phyloP scores from a whole-genome alignment of 2,888 invertebrate species.

The Caenorhabditis sulstoni region DNA sequence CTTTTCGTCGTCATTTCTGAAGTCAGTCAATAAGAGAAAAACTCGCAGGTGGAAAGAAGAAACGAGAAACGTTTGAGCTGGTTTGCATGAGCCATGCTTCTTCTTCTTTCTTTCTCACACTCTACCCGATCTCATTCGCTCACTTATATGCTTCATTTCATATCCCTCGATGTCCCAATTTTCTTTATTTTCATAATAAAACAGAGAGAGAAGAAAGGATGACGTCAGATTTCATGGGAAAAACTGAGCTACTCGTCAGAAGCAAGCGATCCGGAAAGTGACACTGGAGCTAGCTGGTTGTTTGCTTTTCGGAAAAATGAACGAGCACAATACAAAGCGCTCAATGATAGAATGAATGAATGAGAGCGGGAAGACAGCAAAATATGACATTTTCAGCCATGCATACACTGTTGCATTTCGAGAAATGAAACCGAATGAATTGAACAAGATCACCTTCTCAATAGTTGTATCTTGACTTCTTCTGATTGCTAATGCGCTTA shows the following conservation, averaged over 20 bases:
- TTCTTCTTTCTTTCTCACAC: not conserved
- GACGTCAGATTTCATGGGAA: slow-evolving; percentile 10
- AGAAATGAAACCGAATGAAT: too few species aligned
- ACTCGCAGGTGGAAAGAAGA: slow-evolving; percentile 8
- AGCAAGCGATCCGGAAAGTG: slow-evolving; percentile 35
- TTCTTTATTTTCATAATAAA: slow-evolving; percentile 3
- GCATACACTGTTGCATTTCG: slow-evolving; percentile 17
- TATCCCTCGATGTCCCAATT: not conserved
- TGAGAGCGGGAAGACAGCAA: slow-evolving; percentile 3
- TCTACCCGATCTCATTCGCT: not conserved
- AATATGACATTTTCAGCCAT: slow-evolving; percentile 27
- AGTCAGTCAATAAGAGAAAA: slow-evolving; percentile 5
- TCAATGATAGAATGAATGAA: not conserved
- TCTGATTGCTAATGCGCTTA: too few species aligned
- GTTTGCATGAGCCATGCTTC: slow-evolving; percentile 33
- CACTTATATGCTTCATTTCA: slow-evolving; percentile 23
- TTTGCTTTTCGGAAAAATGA: slow-evolving; percentile 22
- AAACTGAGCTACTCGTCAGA: not conserved
- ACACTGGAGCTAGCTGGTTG: slow-evolving; percentile 19
- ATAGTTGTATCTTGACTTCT: too few species aligned
- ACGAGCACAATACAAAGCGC: slow-evolving; percentile 7
- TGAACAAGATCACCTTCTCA: too few species aligned
- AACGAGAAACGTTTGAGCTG: slow-evolving; percentile 23
- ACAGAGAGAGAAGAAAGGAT: slow-evolving; percentile 14
- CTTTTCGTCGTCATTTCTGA: slow-evolving; percentile 20